Evolutionary conservation across 1,140 invertebrate genomes (phyloP), one percentile per base, ranked within the genome.

Genomic region (Mactra quadrangularis): DNA sequence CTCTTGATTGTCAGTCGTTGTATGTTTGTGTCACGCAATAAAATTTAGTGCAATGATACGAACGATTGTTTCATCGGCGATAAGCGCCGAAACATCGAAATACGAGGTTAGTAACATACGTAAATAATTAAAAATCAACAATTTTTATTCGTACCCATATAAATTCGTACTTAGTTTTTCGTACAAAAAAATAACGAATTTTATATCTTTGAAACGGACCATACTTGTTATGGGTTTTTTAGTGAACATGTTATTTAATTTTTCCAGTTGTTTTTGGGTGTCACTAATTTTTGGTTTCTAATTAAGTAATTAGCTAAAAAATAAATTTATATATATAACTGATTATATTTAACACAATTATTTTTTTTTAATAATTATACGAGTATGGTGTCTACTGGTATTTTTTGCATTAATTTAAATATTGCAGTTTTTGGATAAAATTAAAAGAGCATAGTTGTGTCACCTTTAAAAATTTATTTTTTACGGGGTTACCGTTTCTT

Each of bases 21-120:
- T 29, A 17, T 59, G 27, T 29, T 29, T 27, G 7, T 3, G 55
- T 29, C 31, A 22, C 6, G 4, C 22, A 31, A 29, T 17, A 27
- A 31, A n/a, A n/a, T n/a, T n/a, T n/a, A n/a, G n/a, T n/a, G n/a
- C 13, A 64, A 64, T 64, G 60, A 38, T 64, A n/a, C 60, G 60
- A 1, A 64, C 60, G 11, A 22, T 64, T 22, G 35, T 22, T 45
- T 41, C 60, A 45, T 33, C 60, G 2, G 60, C 29, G 35, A 33
- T 64, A 2, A 64, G 47, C 35, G 35, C 15, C 47, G 60, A 64
- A 33, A 64, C 2, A 25, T 45, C 60, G 13, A 64, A 64, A 64
- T 64, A 64, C 27, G 60, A 64, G 60, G 60, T 64, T 45, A 45
- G n/a, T n/a, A 9, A 9, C 9, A 6, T 3, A 2, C n/a, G 3